Evolutionary conservation across 1,140 invertebrate genomes (phyloP).

Genomic region (Ruditapes philippinarum): DNA sequence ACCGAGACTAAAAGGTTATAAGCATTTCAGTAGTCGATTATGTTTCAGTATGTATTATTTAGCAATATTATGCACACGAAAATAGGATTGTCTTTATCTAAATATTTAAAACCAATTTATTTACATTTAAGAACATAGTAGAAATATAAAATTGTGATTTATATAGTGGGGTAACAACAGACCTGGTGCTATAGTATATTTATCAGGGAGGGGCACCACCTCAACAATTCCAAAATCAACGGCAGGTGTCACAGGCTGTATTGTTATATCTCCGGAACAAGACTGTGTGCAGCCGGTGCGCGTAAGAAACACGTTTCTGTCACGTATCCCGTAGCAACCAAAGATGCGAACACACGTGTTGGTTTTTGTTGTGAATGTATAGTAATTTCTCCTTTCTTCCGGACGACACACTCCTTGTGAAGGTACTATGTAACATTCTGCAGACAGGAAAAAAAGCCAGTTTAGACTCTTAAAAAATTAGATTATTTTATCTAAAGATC

Average conservation of each 20-base stretch:
- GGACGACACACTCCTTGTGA: conserved; percentile 31
- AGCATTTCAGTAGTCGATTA: too few relatives aligned
- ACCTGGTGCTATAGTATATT: conserved; percentile 30
- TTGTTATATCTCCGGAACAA: conserved; percentile 31
- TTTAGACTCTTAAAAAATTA: too few relatives aligned
- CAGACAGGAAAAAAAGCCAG: neutral
- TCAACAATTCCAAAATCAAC: conserved; percentile 1
- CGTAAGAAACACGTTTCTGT: conserved; percentile 49
- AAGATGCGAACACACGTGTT: conserved; percentile 26
- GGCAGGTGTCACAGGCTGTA: conserved; percentile 3
- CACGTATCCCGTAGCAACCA: conserved; percentile 54
- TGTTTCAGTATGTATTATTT: too few relatives aligned
- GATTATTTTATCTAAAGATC: too few relatives aligned
- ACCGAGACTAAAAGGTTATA: too few relatives aligned
- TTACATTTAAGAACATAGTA: too few relatives aligned
- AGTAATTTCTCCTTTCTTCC: conserved; percentile 23
- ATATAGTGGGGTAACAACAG: neutral
- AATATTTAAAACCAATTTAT: too few relatives aligned
- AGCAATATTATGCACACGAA: too few relatives aligned
- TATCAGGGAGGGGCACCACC: neutral
- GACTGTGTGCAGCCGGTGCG: neutral
- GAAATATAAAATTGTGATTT: too few relatives aligned
- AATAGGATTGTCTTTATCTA: too few relatives aligned
- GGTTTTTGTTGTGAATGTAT: conserved; percentile 44
- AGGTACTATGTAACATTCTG: conserved; percentile 48